A percentile compares a stretch with the other conserved stretches of the same genome.
phyloP scores from a whole-genome alignment of 2,113 vertebrate genomes.

The Emydocephalus ijimae region DNA sequence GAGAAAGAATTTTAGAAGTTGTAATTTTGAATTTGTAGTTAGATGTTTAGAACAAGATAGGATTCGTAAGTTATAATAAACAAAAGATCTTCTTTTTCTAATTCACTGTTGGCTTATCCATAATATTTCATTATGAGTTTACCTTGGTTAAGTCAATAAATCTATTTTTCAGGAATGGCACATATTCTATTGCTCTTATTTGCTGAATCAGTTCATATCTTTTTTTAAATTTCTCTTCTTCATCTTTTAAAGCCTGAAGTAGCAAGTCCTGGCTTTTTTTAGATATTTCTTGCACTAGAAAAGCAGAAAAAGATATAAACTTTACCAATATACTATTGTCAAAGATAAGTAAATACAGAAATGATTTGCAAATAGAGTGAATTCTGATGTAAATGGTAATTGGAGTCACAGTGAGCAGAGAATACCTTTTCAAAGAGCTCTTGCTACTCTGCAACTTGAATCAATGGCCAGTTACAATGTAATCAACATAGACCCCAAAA shows the following conservation, averaged over 20 bases:
- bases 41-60: neutral
- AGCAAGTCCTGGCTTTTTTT: conserved; percentile 78
- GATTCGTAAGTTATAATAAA: neutral
- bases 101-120: neutral
- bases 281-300: conserved; percentile 80
- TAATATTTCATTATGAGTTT: conserved; percentile 39
- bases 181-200: conserved; percentile 75
- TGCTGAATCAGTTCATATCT: conserved; percentile 76
- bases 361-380: neutral
- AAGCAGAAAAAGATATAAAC: neutral
- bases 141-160: conserved; percentile 86
- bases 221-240: conserved; percentile 71
- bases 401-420: neutral
- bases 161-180: conserved; percentile 67
- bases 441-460: neutral
- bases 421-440: neutral
- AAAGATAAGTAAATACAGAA: neutral
- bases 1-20: neutral
- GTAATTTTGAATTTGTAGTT: neutral
- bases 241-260: conserved; percentile 70
- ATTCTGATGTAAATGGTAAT: neutral
- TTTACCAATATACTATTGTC: neutral
- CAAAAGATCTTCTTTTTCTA: neutral
- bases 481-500: neutral
- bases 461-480: neutral